phyloP scores from a whole-genome alignment of 2,797 vertebrate genomes.

The Sebastes aleutianus region DNA sequence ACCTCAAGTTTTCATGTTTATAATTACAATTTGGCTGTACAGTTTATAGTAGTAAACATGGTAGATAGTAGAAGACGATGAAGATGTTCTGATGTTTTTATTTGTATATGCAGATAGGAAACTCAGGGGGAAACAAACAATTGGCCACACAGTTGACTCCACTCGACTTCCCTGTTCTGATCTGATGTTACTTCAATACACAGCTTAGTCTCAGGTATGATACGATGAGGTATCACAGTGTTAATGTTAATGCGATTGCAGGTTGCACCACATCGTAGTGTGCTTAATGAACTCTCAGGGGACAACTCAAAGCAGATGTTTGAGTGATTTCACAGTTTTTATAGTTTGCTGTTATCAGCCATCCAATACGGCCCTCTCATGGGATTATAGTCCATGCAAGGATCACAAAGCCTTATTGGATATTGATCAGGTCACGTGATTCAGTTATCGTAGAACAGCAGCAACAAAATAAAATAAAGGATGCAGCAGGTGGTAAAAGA shows the following conservation, averaged over 20 bases:
- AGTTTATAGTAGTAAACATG: background rate
- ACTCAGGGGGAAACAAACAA: background rate
- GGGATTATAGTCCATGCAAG: constrained; percentile 38
- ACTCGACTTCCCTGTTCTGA: background rate
- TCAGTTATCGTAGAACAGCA: constrained; percentile 34
- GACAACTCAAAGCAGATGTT: constrained; percentile 47
- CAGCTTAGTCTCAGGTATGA: background rate
- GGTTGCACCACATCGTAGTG: background rate
- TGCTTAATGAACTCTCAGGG: constrained; percentile 59
- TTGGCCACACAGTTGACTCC: background rate
- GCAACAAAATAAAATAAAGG: constrained; percentile 44
- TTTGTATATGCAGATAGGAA: background rate
- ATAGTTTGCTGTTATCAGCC: constrained; percentile 60
- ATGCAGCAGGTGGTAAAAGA: constrained; percentile 50
- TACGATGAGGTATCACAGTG: background rate
- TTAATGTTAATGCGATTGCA: background rate
- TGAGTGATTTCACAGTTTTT: constrained; percentile 57
- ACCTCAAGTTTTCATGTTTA: background rate
- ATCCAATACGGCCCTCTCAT: constrained; percentile 40
- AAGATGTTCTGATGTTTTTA: background rate
- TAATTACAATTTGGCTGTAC: background rate
- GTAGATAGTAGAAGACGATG: too few species aligned
- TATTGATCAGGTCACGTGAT: constrained; percentile 74
- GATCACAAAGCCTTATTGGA: constrained; percentile 70
- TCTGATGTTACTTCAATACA: background rate